Evolutionary conservation across 2,888 invertebrate genomes (phyloP), one percentile per base, ranked within the genome.

Genomic region (Myathropa florea): DNA sequence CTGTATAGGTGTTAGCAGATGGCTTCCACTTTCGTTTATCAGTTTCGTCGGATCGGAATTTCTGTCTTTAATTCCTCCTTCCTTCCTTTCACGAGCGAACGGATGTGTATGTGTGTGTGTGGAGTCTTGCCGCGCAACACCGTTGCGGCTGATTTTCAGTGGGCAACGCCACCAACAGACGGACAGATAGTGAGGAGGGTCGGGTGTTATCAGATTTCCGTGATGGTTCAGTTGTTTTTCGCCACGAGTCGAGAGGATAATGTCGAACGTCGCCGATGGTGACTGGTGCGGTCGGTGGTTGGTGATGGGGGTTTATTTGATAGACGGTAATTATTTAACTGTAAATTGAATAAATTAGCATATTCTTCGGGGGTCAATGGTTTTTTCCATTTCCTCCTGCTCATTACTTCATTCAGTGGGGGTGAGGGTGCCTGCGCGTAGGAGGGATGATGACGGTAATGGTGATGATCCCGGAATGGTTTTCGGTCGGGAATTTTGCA

Each of bases 1-100:
- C 64, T 86, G 83, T 64, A 86, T 82, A 86, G 86, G 86, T 86
- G 86, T 83, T 79, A 86, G 86, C 86, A 86, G 86, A 86, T 86
- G 86, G 86, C 83, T 83, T 75, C 63, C 30, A 73, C 64, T 65
- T 83, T 73, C 60, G 63, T 65, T 81, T 86, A 83, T 83, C 86
- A 63, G 65, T 71, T 70, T 73, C 4, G 78, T 68, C 33, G 83
- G 65, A 86, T 86, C 83, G 78, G 75, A 57, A 75, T 82, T 81
- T 77, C 71, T 76, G 64, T 81, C 36, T 75, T 68, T 70, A 73
- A 55, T 80, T 73, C 46, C 57, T 57, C 30, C 67, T 61, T 68
- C 18, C 21, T 33, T 71, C 72, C 72, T 46, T 46, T 18, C 7
- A n/a, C n/a, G 18, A 4, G 46, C 7, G 71, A 64, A 46, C 36